These are phyloP conservation scores for Zosterops hypoxanthus DNA, from an alignment of 2,113 vertebrate species.

Conservation along the genomic window DNA sequence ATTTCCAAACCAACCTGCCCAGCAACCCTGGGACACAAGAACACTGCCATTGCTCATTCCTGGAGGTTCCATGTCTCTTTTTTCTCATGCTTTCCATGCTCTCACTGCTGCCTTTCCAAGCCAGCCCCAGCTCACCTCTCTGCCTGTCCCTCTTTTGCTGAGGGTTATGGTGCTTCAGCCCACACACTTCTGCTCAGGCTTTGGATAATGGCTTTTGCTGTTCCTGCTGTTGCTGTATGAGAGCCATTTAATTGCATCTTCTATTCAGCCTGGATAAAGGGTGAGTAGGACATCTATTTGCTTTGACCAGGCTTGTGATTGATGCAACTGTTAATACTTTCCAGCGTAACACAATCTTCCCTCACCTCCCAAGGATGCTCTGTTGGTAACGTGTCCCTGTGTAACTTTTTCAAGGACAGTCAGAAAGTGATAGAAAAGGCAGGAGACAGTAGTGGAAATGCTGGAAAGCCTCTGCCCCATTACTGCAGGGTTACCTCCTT, in stretches of 20 bases:
- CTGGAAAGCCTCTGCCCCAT: not conserved
- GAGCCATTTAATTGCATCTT: slow-evolving; percentile 50
- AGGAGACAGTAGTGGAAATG: not conserved
- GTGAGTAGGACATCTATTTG: slow-evolving; percentile 53
- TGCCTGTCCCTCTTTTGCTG: not conserved
- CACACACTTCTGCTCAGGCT: not conserved
- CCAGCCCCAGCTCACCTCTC: not conserved
- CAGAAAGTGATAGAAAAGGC: not conserved
- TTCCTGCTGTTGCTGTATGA: not conserved
- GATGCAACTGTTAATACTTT: slow-evolving; percentile 60
- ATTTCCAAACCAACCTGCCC: not conserved
- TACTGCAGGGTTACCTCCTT: not conserved
- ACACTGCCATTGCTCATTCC: not conserved
- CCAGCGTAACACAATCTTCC: slow-evolving; percentile 58
- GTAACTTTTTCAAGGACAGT: slow-evolving; percentile 56
- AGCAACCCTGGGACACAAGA: accelerated
- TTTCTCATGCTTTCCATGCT: not conserved
- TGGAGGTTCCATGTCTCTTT: accelerated
- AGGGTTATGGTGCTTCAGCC: not conserved
- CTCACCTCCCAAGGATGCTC: slow-evolving; percentile 46
- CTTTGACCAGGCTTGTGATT: slow-evolving; percentile 62
- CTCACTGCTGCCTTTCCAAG: not conserved
- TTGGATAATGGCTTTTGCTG: slow-evolving; percentile 21
- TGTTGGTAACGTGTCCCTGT: not conserved
- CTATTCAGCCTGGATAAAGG: slow-evolving; percentile 47